Base-by-base conservation (phyloP, 2,797 vertebrate species). In the Stomatorhinus walkeri region DNA sequence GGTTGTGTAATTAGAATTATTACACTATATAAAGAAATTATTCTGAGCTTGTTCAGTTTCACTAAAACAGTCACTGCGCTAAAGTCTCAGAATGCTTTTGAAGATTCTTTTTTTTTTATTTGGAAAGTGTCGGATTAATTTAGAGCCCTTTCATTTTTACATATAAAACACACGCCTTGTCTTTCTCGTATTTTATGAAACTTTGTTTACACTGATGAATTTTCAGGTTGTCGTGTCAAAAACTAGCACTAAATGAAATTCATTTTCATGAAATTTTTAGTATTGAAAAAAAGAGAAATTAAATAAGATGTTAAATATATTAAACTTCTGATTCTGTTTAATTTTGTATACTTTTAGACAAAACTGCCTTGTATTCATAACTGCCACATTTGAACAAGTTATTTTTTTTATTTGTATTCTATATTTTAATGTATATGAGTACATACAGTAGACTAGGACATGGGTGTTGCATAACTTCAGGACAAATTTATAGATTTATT, bases 1-100 rank as follows among this genome's bases (percentile, higher is more conserved):
- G 92, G 93, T 95, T 95, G 95, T 95, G 94, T 95, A 95, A 96
- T 96, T 96, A 95, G 94, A 95, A 94, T 93, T 93, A 96, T 95
- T 95, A 95, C 93, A 94, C 92, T 94, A 93, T 89, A 92, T 93
- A 93, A 93, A 93, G 93, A 94, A 94, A 93, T 94, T 90, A 94
- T 95, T 95, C 95, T 93, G 94, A 94, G 94, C 92, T 91, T 92
- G 92, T 92, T 95, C 94, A 95, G 95, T 95, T 90, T 94, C 93
- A 94, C 94, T 93, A 91, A 89, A 92, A 93, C 94, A 94, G 93
- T 93, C 93, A 93, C 91, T 93, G 87, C 94, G 93, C 91, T 94
- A 95, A 95, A 94, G 94, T 95, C 95, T 95, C 93, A 93, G 94
- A 2, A 61, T 86, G 87, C 68, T 92, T 72, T 94, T 94, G 92